Evolutionary conservation across 2,113 vertebrate species (phyloP).

Genomic region (Isichthys henryi): DNA sequence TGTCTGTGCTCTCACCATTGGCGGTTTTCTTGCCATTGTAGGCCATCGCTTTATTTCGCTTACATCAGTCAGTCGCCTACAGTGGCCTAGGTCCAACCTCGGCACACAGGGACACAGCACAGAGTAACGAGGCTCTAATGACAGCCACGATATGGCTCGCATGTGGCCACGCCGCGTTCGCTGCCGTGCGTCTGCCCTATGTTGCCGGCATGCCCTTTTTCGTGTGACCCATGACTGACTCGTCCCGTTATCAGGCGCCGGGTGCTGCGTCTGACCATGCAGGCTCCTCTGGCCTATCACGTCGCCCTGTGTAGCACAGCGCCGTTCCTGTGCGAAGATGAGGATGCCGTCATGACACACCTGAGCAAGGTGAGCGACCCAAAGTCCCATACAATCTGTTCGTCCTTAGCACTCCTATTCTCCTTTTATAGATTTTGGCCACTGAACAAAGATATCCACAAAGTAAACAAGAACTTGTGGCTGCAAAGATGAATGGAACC

Average conservation of each 20-base stretch:
- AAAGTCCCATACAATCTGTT: neutral
- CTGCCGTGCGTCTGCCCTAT: too few relatives aligned
- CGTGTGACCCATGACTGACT: neutral
- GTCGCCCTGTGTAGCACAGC: constrained; percentile 72
- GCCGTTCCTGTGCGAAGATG: constrained; percentile 75
- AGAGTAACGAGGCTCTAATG: neutral
- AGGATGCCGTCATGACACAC: constrained; percentile 68
- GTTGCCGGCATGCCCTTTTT: too few relatives aligned
- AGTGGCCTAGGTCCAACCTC: constrained; percentile 13
- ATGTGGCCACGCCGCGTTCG: neutral
- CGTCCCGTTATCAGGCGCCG: constrained; percentile 65
- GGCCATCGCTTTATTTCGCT: constrained; percentile 38
- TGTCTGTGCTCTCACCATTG: neutral
- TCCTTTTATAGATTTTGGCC: neutral
- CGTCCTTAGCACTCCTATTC: neutral
- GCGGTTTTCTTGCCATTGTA: neutral
- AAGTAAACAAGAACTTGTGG: neutral
- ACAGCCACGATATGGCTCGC: neutral
- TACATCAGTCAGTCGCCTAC: constrained; percentile 46
- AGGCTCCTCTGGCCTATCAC: constrained; percentile 62
- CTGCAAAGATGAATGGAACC: neutral
- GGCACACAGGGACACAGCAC: neutral
- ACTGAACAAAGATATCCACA: neutral
- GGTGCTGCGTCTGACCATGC: constrained; percentile 60
- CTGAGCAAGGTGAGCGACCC: constrained; percentile 67